Conservation (phyloP, 2,797 vertebrate species). For the Poecilia picta region DNA sequence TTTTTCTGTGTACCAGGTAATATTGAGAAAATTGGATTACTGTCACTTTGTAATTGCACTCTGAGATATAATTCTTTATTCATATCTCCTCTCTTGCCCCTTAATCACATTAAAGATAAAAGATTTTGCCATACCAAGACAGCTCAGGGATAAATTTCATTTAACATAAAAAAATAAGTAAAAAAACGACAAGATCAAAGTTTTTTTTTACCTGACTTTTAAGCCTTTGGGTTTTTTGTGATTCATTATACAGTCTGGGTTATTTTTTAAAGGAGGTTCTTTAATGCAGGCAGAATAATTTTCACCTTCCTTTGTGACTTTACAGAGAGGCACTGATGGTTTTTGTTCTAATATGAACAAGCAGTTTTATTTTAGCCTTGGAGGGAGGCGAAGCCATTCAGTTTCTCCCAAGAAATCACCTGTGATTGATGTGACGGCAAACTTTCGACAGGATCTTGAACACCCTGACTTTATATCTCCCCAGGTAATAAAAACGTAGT, state of each 20-base stretch:
- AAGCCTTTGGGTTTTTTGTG: constrained; percentile 17
- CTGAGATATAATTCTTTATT: constrained; percentile 47
- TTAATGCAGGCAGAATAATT: constrained; percentile 34
- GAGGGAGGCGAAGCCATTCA: constrained; percentile 37
- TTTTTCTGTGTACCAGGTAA: constrained; percentile 15
- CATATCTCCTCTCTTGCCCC: constrained; percentile 16
- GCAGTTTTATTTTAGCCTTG: constrained; percentile 51
- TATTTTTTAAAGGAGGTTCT: constrained; percentile 19
- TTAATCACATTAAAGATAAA: constrained; percentile 45
- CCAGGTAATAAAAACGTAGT: neutral
- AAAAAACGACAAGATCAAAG: constrained; percentile 41
- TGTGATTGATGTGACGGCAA: constrained; percentile 33
- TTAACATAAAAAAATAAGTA: constrained; percentile 25
- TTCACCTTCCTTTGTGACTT: constrained; percentile 30
- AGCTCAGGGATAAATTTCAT: constrained; percentile 1
- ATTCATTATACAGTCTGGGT: constrained; percentile 21
- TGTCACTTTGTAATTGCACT: constrained; percentile 42
- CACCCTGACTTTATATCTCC: constrained; percentile 25
- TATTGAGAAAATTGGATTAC: constrained; percentile 39
- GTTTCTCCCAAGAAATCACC: constrained; percentile 43
- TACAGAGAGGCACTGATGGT: constrained; percentile 39
- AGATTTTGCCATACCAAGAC: constrained; percentile 38
- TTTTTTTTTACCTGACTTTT: constrained; percentile 33
- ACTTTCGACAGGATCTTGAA: constrained; percentile 29
- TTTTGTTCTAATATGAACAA: constrained; percentile 56